These are phyloP conservation scores for Gibbula magus DNA, from an alignment of 2,888 invertebrate species.

Conservation along the genomic window DNA sequence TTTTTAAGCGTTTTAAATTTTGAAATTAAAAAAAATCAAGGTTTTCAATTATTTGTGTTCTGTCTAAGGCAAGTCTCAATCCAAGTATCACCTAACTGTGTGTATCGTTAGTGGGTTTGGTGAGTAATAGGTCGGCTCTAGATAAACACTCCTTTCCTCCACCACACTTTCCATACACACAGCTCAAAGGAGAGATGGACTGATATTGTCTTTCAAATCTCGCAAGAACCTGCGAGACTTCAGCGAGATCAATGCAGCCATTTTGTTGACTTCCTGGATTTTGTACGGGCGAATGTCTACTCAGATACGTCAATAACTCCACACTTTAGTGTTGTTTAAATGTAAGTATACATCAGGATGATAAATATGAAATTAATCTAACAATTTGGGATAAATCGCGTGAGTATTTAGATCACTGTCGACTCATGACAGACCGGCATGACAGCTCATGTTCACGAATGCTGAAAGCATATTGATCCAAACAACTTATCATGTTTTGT, in stretches of 20 bases:
- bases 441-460: conserved; percentile 1
- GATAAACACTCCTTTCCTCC: no score
- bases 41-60: no score
- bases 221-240: conserved; percentile 25
- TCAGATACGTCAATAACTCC: not conserved
- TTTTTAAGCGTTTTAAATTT: no score
- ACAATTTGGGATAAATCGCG: not conserved
- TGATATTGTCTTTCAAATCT: conserved; percentile 10
- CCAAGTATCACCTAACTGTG: no score
- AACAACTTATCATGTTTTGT: not conserved
- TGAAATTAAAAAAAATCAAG: no score
- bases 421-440: conserved; percentile 3
- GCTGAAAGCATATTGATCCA: not conserved
- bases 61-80: no score
- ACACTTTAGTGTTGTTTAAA: not conserved
- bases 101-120: no score
- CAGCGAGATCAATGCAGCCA: conserved; percentile 24
- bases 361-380: not conserved
- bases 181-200: not conserved
- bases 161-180: not conserved
- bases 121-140: no score
- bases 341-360: not conserved
- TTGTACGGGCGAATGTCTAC: not conserved
- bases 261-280: conserved; percentile 18
- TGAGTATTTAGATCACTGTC: not conserved